Base-by-base conservation (phyloP, 2,113 vertebrate genomes). In the Neodontobutis hainanensis region DNA sequence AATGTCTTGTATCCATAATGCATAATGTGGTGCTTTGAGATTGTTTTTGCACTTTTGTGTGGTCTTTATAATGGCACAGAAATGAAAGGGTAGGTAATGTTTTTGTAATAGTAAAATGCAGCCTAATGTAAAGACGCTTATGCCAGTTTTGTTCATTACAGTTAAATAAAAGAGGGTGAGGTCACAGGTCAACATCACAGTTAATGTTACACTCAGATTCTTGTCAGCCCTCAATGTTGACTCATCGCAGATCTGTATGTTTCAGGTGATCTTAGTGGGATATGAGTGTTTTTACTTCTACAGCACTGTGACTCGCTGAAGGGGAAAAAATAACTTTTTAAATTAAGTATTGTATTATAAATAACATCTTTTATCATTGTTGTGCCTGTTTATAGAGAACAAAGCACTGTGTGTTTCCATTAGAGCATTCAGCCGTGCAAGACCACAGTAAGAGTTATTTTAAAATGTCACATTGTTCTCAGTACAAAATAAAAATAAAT, bases 401-500 rank as follows among this genome's bases (percentile, higher is more conserved):
- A 58, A 70, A 66, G 62, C 40, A 40, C n/a, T 35, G 52, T 19
- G 61, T 34, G 63, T 76, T 81, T 76, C 68, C 59, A 76, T 81
- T 75, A 79, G 69, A 69, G 70, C 38, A 6, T 75, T 68, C 78
- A 75, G 75, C 49, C 68, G 7, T 34, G 81, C 73, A 70, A 67
- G 78, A 76, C 72, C n/a, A 2, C 4, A 1, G 44, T 35, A 77
- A 77, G 43, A 36, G 10, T 34, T 44, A 77, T 84, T 77, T 77
- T 8, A 73, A 83, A 81, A 85, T 83, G 75, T 64, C 81, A 81
- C 68, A 45, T 68, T 16, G 11, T 57, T 74, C 61, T 16, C 34
- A 49, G 16, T 60, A 36, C 49, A 58, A 61, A 57, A 43, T n/a
- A 52, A 44, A 65, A 65, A 55, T 27, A 47, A 56, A 27, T 2